Evolutionary conservation across 2,797 vertebrate species (phyloP), one percentile per base, ranked within the genome.

Genomic region (Sebastes goodei): DNA sequence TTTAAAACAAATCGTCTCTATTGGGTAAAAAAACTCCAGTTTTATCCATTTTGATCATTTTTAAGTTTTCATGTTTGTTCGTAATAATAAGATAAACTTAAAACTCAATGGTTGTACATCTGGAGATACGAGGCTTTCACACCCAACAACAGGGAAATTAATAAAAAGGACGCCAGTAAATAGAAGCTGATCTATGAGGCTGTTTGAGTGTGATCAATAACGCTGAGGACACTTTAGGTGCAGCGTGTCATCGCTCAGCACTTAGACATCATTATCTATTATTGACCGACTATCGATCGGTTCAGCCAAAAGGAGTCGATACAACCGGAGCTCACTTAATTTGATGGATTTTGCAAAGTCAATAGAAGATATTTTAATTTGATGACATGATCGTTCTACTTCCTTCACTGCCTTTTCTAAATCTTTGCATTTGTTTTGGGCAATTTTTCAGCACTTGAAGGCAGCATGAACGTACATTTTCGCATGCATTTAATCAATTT

Each of bases 231-330:
- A 82, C 79, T 64, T 73, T 8, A 78, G 67, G 75, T 85, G 85
- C 73, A 79, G 72, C 64, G 35, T 85, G 82, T 87, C 80, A 84
- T 86, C 49, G 82, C 87, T 87, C 83, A 82, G 84, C 85, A 86
- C 88, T 93, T 87, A 88, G 77, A 81, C 74, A 65, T 84, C 85
- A 82, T 90, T 89, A 93, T 90, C 86, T 84, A 75, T 88, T 89
- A 93, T 91, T 77, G 90, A 89, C 83, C 4, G 46, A 46, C 20
- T 29, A 93, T 92, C 7, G 87, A 92, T 85, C 38, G 71, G 66
- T 63, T 87, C 57, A 71, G 52, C 67, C 65, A 76, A 83, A 81
- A 74, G 25, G 17, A 60, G 75, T 88, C 86, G 65, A 87, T 93
- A 79, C 10, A 69, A 56, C 12, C 14, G 65, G 4, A 80, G 32